These are phyloP conservation scores for Perdita meconis DNA, from an alignment of 2,888 invertebrate species.

Conservation along the genomic window DNA sequence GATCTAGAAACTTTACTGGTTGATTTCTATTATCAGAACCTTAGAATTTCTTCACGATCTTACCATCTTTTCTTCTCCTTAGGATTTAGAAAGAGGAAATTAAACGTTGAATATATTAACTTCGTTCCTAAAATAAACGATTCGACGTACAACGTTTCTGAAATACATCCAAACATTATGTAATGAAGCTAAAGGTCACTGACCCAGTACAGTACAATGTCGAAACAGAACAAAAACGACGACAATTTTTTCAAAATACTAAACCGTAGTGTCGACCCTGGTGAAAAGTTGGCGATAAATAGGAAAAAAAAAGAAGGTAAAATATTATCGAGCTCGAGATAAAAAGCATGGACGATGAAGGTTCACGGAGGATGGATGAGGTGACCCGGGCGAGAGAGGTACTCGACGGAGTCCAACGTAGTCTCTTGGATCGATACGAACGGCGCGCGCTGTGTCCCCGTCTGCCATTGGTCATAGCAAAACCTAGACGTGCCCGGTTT, in stretches of 20 bases:
- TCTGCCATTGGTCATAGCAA: constrained; percentile 83
- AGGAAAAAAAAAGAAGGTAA: constrained; percentile 52
- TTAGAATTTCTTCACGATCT: too few relatives aligned
- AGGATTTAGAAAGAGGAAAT: too few relatives aligned
- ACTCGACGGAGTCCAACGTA: constrained; percentile 71
- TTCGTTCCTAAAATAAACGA: too few relatives aligned
- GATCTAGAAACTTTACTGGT: too few relatives aligned
- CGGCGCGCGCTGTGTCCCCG: constrained; percentile 81
- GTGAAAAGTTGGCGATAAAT: constrained; percentile 41
- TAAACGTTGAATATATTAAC: too few relatives aligned
- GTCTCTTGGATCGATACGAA: constrained; percentile 80
- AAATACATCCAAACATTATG: background rate
- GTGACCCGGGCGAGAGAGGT: constrained; percentile 78
- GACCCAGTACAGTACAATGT: background rate
- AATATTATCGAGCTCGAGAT: constrained; percentile 45
- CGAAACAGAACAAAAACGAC: background rate
- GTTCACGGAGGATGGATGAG: constrained; percentile 77
- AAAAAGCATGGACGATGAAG: constrained; percentile 74
- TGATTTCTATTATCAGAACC: too few relatives aligned
- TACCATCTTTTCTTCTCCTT: too few relatives aligned
- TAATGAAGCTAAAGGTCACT: background rate
- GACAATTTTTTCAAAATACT: background rate
- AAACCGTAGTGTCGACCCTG: background rate
- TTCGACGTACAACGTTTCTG: too few relatives aligned
- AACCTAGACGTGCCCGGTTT: constrained; percentile 80